Base-by-base conservation (phyloP, 2,888 invertebrate genomes). In the Sthenelais limicola region DNA sequence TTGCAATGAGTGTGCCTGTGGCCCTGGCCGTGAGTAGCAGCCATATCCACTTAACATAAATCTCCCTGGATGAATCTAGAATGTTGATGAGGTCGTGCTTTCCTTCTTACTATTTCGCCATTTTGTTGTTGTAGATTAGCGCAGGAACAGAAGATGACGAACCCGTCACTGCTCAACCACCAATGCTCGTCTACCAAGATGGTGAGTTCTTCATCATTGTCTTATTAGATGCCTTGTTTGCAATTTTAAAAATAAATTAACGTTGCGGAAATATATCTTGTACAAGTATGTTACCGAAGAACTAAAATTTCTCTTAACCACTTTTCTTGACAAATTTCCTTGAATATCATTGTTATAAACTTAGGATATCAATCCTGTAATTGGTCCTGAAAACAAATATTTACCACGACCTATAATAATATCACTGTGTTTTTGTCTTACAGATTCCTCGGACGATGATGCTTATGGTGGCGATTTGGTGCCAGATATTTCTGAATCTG, bases 181-280 rank as follows among this genome's bases (percentile, higher is more conserved):
- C 84, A 28, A 75, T 85, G 73, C 74, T 85, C 12, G 77, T 82
- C 68, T 84, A 83, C 76, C 83, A 84, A 73, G 85, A 84, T 78
- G 84, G 84, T 85, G 76, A 74, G 75, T 77, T 38, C 5, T 9
- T 9, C 3, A 30, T 24, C 21, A 18, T n/a, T 51, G 9, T 51
- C 12, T 51, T 21, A 15, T n/a, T n/a, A n/a, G n/a, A n/a, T n/a
- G n/a, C n/a, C n/a, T n/a, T n/a, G n/a, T n/a, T n/a, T n/a, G n/a
- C n/a, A n/a, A n/a, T n/a, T n/a, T n/a, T n/a, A n/a, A n/a, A n/a
- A n/a, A n/a, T n/a, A n/a, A n/a, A n/a, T n/a, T n/a, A 43, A 43
- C 9, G 18, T 43, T 43, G 18, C 18, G 12, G 18, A 12, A 12
- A 43, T 12, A 43, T 18, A 9, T 9, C 9, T 12, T 43, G 43